Conservation (phyloP, 2,113 vertebrate genomes). For the Myrmecobius fasciatus region DNA sequence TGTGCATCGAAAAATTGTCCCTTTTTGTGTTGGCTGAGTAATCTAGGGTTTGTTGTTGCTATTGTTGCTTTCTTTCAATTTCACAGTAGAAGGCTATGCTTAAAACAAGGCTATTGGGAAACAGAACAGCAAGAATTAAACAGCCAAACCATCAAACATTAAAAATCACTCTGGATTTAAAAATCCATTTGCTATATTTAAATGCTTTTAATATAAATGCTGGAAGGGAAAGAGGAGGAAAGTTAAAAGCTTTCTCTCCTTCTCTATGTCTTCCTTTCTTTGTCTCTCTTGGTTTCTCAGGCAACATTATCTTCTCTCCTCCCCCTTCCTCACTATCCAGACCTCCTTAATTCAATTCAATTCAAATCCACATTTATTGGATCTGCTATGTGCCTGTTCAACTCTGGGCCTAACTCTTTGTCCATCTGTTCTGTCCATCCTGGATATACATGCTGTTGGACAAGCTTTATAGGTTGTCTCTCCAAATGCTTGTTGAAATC, state of each 20-base stretch:
- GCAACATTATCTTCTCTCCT: not conserved
- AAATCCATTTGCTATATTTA: slow-evolving; percentile 48
- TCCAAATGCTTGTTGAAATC: not conserved
- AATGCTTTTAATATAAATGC: slow-evolving; percentile 31
- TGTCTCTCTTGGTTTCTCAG: not conserved
- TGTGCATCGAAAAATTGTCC: slow-evolving; percentile 31
- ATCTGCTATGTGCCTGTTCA: not conserved
- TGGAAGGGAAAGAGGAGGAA: not conserved
- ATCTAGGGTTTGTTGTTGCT: not conserved
- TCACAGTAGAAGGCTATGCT: slow-evolving; percentile 46
- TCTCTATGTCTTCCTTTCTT: not conserved
- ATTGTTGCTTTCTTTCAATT: not conserved
- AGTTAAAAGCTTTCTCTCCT: not conserved
- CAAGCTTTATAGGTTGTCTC: not conserved
- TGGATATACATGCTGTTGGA: not conserved
- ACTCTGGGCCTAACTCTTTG: not conserved
- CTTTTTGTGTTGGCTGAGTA: slow-evolving; percentile 52
- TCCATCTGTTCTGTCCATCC: not conserved
- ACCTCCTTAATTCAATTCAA: not conserved
- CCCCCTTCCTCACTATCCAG: not conserved
- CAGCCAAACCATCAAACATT: slow-evolving; percentile 33
- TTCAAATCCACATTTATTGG: not conserved
- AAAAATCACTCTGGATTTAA: slow-evolving; percentile 59
- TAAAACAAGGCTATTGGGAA: slow-evolving; percentile 59
- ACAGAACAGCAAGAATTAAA: slow-evolving; percentile 46